phyloP scores from a whole-genome alignment of 2,888 invertebrate species.

The Dexiosoma caninum region DNA sequence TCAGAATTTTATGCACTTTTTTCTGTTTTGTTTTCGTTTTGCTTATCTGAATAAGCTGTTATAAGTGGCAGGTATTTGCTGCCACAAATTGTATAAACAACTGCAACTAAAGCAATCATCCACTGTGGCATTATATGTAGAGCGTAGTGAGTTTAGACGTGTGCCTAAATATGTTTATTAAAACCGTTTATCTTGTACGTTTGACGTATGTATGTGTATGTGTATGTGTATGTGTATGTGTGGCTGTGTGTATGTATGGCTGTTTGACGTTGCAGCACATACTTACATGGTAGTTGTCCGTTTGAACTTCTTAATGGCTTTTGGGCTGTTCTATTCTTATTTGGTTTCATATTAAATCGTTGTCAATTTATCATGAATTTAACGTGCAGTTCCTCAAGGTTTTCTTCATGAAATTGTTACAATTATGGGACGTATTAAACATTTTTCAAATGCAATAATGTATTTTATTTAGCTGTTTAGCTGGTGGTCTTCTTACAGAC shows the following conservation, averaged over 20 bases:
- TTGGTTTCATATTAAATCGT: conserved; percentile 27
- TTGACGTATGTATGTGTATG: no score
- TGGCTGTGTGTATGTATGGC: no score
- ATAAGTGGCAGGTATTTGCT: conserved; percentile 63
- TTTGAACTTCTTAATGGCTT: conserved; percentile 43
- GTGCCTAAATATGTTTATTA: conserved; percentile 54
- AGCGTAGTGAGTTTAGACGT: conserved; percentile 28
- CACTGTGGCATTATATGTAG: background rate
- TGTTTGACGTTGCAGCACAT: conserved; percentile 35
- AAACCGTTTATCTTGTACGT: conserved; percentile 48
- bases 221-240: no score
- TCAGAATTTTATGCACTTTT: background rate
- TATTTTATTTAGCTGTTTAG: background rate
- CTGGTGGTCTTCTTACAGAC: conserved; percentile 20
- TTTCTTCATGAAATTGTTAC: conserved; percentile 1
- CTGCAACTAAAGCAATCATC: conserved; percentile 22
- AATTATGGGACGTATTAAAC: background rate
- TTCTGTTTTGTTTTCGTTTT: conserved; percentile 4
- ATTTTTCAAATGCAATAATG: conserved; percentile 1
- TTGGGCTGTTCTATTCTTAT: conserved; percentile 25
- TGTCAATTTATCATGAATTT: conserved; percentile 50
- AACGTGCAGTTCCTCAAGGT: background rate
- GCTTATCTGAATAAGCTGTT: conserved; percentile 61
- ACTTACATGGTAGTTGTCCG: conserved; percentile 28
- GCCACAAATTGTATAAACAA: conserved; percentile 59